Evolutionary conservation across 2,113 vertebrate genomes (phyloP).

Genomic region (Laticauda laticaudata): DNA sequence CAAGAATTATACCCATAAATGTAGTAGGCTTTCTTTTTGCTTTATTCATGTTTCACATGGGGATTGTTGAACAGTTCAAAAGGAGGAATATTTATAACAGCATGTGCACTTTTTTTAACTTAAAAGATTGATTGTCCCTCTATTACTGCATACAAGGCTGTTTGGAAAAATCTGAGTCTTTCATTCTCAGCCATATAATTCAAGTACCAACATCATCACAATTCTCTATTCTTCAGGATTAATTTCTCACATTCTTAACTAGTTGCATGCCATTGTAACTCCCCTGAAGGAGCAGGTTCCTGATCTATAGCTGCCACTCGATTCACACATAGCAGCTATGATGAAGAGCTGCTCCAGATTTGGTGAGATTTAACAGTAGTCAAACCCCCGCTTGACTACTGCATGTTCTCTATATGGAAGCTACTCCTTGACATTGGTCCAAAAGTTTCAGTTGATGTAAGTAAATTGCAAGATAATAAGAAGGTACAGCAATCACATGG

Average conservation of each 20-base stretch:
- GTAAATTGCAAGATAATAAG: background rate
- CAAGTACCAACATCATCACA: background rate
- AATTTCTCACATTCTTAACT: conserved; percentile 1
- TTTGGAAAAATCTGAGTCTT: no score
- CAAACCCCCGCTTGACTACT: background rate
- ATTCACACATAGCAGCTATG: background rate
- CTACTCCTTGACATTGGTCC: background rate
- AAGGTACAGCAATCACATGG: background rate
- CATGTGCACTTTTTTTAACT: background rate
- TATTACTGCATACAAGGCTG: background rate
- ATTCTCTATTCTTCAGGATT: background rate
- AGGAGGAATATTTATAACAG: background rate
- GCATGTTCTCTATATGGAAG: background rate
- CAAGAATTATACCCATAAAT: background rate
- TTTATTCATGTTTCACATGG: background rate
- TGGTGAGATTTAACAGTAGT: background rate
- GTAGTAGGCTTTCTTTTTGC: background rate
- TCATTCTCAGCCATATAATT: background rate
- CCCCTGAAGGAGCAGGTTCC: background rate
- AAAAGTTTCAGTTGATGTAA: background rate
- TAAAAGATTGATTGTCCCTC: background rate
- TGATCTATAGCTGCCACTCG: background rate
- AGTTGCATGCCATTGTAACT: background rate
- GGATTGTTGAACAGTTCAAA: background rate
- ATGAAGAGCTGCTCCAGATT: background rate